Evolutionary conservation across 2,888 invertebrate species (phyloP).

Genomic region (Eledona agricola): DNA sequence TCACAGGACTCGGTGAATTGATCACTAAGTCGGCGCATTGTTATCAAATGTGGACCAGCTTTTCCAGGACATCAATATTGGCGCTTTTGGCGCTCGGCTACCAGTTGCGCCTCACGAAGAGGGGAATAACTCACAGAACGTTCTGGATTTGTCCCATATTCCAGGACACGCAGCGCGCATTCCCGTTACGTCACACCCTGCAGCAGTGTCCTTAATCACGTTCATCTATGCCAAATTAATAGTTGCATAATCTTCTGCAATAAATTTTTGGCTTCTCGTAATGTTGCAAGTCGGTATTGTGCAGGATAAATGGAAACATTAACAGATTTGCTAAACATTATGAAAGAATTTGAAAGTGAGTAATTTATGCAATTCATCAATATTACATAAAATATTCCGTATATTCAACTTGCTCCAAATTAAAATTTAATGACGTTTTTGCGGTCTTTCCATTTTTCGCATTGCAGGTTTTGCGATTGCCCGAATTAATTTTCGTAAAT

Average conservation of each 20-base stretch:
- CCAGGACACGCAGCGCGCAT: conserved; percentile 21
- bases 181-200: conserved; percentile 24
- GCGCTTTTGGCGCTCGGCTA: conserved; percentile 6
- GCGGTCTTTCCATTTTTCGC: background rate
- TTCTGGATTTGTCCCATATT: conserved; percentile 31
- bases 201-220: no score
- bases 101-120: conserved; percentile 27
- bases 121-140: conserved; percentile 19
- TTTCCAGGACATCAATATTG: conserved; percentile 9
- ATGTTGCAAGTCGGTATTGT: conserved; percentile 16
- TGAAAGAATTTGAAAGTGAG: conserved; percentile 48
- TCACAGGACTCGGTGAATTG: conserved; percentile 2
- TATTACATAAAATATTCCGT: conserved; percentile 37
- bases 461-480: no score
- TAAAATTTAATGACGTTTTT: background rate
- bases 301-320: conserved; percentile 38
- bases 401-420: conserved; percentile 30
- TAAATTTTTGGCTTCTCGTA: conserved; percentile 12
- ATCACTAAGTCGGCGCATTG: conserved; percentile 13
- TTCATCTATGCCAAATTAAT: no score
- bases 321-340: conserved; percentile 42
- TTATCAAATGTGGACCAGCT: conserved; percentile 6
- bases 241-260: no score
- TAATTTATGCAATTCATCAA: conserved; percentile 45
- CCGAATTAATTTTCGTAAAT: no score